Evolutionary conservation across 2,113 vertebrate genomes (phyloP), one percentile per base, ranked within the genome.

Genomic region (Syngnathus typhle): DNA sequence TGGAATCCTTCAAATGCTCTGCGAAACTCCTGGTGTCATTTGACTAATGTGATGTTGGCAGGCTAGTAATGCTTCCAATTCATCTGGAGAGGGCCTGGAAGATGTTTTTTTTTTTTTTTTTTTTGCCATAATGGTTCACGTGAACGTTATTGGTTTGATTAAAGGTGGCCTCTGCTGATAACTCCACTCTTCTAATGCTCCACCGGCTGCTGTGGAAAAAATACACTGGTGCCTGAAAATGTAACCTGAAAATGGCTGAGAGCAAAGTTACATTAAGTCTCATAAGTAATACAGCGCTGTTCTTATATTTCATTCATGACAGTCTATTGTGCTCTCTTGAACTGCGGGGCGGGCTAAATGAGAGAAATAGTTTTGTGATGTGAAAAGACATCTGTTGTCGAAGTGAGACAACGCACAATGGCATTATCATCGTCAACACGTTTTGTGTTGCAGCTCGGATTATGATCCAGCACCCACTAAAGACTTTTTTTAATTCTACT

Each of bases 251-350:
- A 91, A 88, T 85, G 85, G 88, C 85, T 84, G 59, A 54, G 76
- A 76, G 86, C 83, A 82, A 82, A 87, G 82, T 87, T 87, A 72
- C 67, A 63, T 79, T 73, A 70, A 69, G 80, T 76, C 86, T 85
- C 82, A 86, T 88, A 85, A 87, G 87, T 90, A 88, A 89, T 86
- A 83, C 82, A 86, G 74, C 55, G 71, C 66, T 59, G 79, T 64
- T 74, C 81, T 86, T 84, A 84, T 90, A 84, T 88, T 88, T 91
- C 76, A 87, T 89, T 89, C 71, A 88, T 87, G 83, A 80, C 82
- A 72, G 76, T 85, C 87, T 75, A 78, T 65, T 32, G 76, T n/a
- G 18, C 51, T 71, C 55, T 76, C 72, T 76, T 63, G 71, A 77
- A 78, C 69, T 32, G 66, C 56, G 73, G 41, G 55, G 64, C 66